These are phyloP conservation scores for Chymomyza caudatula DNA, from an alignment of 2,888 invertebrate species.

Conservation along the genomic window DNA sequence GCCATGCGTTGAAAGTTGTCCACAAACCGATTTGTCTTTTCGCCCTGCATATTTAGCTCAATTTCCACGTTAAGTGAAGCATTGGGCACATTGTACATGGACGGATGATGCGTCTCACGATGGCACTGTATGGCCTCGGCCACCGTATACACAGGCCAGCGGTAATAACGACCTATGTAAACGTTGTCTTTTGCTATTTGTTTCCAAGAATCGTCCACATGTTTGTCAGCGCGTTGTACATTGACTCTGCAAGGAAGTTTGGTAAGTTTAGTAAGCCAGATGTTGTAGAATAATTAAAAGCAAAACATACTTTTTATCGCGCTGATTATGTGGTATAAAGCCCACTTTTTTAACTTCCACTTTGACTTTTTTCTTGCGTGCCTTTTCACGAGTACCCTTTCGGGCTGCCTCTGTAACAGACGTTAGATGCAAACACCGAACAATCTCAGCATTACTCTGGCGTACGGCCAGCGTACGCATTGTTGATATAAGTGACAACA, in stretches of 20 bases:
- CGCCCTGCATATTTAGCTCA: slow-evolving; percentile 87
- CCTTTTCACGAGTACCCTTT: slow-evolving; percentile 89
- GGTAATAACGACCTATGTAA: slow-evolving; percentile 80
- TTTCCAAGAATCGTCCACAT: slow-evolving; percentile 82
- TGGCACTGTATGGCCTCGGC: slow-evolving; percentile 88
- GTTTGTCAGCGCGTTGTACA: slow-evolving; percentile 79
- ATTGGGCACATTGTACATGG: slow-evolving; percentile 87
- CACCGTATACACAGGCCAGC: slow-evolving; percentile 83
- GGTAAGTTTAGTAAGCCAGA: not conserved
- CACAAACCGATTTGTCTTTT: slow-evolving; percentile 81
- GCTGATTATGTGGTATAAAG: slow-evolving; percentile 85
- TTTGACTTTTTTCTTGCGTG: slow-evolving; percentile 87
- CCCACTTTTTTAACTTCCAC: slow-evolving; percentile 86
- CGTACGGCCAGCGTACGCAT: slow-evolving; percentile 56
- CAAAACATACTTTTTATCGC: slow-evolving; percentile 80
- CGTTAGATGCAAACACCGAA: slow-evolving; percentile 80
- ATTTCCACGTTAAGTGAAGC: slow-evolving; percentile 84
- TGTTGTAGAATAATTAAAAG: not conserved
- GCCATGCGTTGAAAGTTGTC: slow-evolving; percentile 85
- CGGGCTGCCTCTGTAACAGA: slow-evolving; percentile 86
- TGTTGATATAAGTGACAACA: slow-evolving; percentile 61
- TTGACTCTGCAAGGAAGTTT: slow-evolving; percentile 71
- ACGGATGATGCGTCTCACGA: slow-evolving; percentile 89
- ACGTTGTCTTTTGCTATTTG: slow-evolving; percentile 83
- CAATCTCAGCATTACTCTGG: slow-evolving; percentile 53